These are phyloP conservation scores for Notolabrus celidotus DNA, from an alignment of 2,797 vertebrate species.

Conservation along the genomic window DNA sequence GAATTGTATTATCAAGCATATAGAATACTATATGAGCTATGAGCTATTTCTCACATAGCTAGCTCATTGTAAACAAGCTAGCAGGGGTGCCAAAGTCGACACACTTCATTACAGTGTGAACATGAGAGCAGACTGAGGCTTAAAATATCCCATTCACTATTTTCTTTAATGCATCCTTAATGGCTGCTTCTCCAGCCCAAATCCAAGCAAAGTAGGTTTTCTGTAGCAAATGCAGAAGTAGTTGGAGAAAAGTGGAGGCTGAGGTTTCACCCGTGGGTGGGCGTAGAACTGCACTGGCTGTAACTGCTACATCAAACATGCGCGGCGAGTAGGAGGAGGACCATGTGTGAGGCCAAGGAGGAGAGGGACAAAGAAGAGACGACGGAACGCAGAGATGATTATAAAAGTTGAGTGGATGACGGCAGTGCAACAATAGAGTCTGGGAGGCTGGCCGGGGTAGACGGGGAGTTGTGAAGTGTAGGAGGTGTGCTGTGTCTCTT, in stretches of 20 bases:
- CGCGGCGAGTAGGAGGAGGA: conserved; percentile 72
- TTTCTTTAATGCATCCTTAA: conserved; percentile 41
- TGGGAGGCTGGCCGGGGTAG: conserved; percentile 3
- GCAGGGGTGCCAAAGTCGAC: conserved; percentile 19
- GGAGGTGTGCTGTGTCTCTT: conserved; percentile 23
- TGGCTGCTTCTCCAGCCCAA: conserved; percentile 39
- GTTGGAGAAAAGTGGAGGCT: conserved; percentile 51
- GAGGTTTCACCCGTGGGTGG: conserved; percentile 62
- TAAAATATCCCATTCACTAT: conserved; percentile 69
- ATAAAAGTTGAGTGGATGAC: conserved; percentile 42
- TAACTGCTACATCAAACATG: conserved; percentile 75
- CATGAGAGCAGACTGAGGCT: conserved; percentile 57
- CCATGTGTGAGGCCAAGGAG: conserved; percentile 66
- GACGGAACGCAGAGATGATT: conserved; percentile 18
- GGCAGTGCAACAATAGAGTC: conserved; percentile 22
- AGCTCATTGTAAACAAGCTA: too few relatives aligned
- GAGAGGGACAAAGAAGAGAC: conserved; percentile 13
- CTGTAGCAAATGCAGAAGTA: conserved; percentile 51
- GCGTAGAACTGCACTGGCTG: conserved; percentile 70
- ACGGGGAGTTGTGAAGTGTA: neutral
- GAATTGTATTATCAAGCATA: too few relatives aligned
- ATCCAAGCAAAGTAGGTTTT: conserved; percentile 20
- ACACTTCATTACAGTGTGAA: conserved; percentile 39
- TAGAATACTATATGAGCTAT: too few relatives aligned
- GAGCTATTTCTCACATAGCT: too few relatives aligned